Percentiles rank a stretch among this genome's conserved stretches.
These are phyloP conservation scores for Drosophila falleni DNA, from an alignment of 2,888 invertebrate genomes.

Conservation along the genomic window DNA sequence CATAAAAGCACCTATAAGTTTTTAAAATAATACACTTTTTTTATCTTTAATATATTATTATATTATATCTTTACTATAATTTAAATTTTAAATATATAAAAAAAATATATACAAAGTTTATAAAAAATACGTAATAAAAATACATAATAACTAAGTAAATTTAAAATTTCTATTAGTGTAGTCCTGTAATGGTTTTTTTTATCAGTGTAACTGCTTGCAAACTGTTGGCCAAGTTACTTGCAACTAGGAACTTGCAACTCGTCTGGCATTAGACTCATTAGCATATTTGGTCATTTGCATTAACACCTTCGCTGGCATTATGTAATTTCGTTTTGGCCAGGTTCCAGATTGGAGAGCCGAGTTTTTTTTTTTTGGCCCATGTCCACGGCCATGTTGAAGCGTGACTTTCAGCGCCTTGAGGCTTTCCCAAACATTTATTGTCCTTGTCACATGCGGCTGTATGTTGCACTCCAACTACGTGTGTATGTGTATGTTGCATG, in stretches of 20 bases:
- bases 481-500: slow-evolving; percentile 1
- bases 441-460: slow-evolving; percentile 67
- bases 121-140: no score
- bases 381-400: slow-evolving; percentile 65
- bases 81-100: no score
- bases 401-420: slow-evolving; percentile 65
- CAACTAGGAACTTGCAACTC: slow-evolving; percentile 28
- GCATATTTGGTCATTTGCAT: slow-evolving; percentile 83
- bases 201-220: neutral
- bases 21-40: no score
- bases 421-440: slow-evolving; percentile 79
- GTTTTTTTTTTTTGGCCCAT: slow-evolving; percentile 13
- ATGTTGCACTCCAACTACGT: neutral
- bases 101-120: no score
- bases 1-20: no score
- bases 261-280: slow-evolving; percentile 73
- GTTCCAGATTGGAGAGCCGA: neutral
- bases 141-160: no score
- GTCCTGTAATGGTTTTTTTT: no score
- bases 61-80: no score
- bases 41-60: no score
- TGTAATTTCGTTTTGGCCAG: slow-evolving; percentile 69
- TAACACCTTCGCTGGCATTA: slow-evolving; percentile 82
- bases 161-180: no score
- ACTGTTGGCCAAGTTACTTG: neutral